phyloP scores from a whole-genome alignment of 2,888 invertebrate species.

The Microplitis manilae region DNA sequence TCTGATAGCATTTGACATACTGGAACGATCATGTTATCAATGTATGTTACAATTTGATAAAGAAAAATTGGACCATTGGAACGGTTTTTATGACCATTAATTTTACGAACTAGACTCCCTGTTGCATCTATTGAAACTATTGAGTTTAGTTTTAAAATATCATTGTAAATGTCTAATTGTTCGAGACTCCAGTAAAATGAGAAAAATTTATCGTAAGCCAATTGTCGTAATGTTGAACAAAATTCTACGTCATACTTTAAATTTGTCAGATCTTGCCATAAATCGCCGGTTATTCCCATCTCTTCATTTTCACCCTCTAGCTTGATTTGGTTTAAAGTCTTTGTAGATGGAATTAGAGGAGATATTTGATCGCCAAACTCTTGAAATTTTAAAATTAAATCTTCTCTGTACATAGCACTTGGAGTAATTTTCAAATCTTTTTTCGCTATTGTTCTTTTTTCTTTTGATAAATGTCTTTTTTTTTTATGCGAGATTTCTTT shows the following conservation, averaged over 20 bases:
- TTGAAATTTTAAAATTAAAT: not conserved
- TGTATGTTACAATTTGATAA: slow-evolving; percentile 34
- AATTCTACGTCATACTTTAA: slow-evolving; percentile 4
- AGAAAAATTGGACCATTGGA: slow-evolving; percentile 37
- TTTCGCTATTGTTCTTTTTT: not conserved
- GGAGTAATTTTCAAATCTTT: not conserved
- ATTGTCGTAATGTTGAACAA: not conserved
- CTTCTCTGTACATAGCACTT: not conserved
- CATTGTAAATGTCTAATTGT: slow-evolving; percentile 36
- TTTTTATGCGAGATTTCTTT: not conserved
- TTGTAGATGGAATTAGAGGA: not conserved
- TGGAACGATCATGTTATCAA: slow-evolving; percentile 26
- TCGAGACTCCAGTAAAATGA: slow-evolving; percentile 34
- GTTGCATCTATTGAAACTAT: slow-evolving; percentile 38
- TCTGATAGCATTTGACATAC: not conserved
- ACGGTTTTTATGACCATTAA: slow-evolving; percentile 14
- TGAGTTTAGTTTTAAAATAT: slow-evolving; percentile 30
- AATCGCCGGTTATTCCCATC: not conserved
- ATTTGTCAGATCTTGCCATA: not conserved
- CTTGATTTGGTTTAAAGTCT: not conserved
- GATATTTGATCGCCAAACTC: slow-evolving; percentile 1
- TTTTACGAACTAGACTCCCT: slow-evolving; percentile 31
- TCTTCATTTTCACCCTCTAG: not conserved
- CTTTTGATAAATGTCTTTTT: not conserved
- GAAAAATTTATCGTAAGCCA: slow-evolving; percentile 26